phyloP scores from a whole-genome alignment of 1,140 invertebrate genomes.

The Melitaea cinxia region DNA sequence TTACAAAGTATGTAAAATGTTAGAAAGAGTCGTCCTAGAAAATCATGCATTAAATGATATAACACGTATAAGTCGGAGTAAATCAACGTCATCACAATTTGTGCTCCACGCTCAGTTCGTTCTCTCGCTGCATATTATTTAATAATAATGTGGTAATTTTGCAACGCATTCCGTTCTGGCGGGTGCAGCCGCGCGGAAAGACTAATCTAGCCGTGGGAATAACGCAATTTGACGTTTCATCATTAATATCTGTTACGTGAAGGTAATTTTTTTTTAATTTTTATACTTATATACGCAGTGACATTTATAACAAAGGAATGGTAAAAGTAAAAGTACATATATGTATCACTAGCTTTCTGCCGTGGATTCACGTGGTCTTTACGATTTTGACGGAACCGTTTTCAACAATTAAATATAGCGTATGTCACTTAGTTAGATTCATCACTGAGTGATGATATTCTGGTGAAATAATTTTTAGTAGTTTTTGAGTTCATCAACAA shows the following conservation, averaged over 20 bases:
- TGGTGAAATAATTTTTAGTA: too few relatives aligned
- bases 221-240: conserved; percentile 23
- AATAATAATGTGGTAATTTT: conserved; percentile 39
- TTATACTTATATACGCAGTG: background rate
- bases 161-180: conserved; percentile 43
- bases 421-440: too few relatives aligned
- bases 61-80: conserved; percentile 16
- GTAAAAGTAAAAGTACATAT: too few relatives aligned
- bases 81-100: conserved; percentile 18
- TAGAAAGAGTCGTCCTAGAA: conserved; percentile 13
- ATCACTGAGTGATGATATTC: too few relatives aligned
- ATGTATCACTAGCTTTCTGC: too few relatives aligned
- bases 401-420: too few relatives aligned
- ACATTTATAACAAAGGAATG: too few relatives aligned
- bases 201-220: conserved; percentile 43
- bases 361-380: too few relatives aligned
- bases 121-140: conserved; percentile 35
- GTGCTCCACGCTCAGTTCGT: conserved; percentile 28
- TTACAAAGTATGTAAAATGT: too few relatives aligned
- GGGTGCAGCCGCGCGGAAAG: conserved; percentile 38
- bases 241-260: background rate
- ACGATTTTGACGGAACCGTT: too few relatives aligned
- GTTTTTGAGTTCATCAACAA: too few relatives aligned
- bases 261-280: background rate
- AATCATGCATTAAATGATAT: conserved; percentile 13